Percentiles rank a stretch among this genome's conserved stretches.
Conservation (phyloP, 53 echinoderm and acorn worm genomes). For the Paracentrotus lividus region DNA sequence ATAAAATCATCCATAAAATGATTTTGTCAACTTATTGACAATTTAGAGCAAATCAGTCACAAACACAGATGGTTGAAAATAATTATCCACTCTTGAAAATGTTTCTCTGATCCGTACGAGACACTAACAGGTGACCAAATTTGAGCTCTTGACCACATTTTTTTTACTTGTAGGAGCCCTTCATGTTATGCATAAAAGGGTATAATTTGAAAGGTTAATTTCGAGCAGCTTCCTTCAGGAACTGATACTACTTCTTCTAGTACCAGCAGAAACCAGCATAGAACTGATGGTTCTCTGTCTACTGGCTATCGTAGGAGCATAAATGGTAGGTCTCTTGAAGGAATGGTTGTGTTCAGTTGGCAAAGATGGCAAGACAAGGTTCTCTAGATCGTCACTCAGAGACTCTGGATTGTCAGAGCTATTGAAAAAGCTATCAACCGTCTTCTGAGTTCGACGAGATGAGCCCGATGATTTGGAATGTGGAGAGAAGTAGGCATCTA, state of each 20-base stretch:
- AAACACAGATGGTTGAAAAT: neutral
- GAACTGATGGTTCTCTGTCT: conserved; percentile 85
- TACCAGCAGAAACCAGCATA: conserved; percentile 59
- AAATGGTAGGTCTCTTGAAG: conserved; percentile 77
- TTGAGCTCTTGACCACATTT: too few species aligned
- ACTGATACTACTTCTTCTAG: conserved; percentile 34
- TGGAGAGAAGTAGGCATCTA: conserved; percentile 23
- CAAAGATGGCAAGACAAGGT: conserved; percentile 1
- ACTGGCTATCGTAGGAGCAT: conserved; percentile 91
- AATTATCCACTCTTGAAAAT: neutral
- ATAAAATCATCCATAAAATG: neutral
- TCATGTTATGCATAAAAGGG: too few species aligned
- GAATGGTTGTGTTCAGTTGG: neutral
- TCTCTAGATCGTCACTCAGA: neutral
- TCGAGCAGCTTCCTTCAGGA: neutral
- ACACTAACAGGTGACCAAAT: too few species aligned
- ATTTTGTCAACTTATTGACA: neutral
- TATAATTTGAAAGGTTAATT: too few species aligned
- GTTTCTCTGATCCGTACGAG: too few species aligned
- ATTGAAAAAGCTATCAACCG: conserved; percentile 11
- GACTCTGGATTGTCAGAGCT: neutral
- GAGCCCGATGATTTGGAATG: conserved; percentile 28
- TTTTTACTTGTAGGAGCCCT: too few species aligned
- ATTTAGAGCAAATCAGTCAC: too few species aligned
- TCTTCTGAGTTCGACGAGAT: neutral